phyloP scores from a whole-genome alignment of 2,888 invertebrate species.

The Andrena minutula region DNA sequence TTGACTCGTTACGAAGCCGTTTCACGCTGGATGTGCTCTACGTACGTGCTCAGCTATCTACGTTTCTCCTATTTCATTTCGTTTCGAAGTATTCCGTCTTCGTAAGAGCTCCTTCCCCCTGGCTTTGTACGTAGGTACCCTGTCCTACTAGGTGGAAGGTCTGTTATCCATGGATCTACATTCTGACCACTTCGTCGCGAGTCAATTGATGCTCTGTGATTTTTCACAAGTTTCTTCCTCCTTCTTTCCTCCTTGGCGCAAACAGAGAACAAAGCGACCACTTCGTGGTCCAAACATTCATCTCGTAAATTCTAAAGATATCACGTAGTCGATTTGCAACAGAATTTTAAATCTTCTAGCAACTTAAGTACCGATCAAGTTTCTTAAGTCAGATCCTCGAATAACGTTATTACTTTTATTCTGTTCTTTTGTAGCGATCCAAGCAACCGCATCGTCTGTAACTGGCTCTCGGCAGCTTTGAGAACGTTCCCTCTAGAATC shows the following conservation, averaged over 20 bases:
- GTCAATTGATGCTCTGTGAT: slow-evolving; percentile 24
- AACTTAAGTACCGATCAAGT: not conserved
- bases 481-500: slow-evolving; percentile 29
- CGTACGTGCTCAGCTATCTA: slow-evolving; percentile 59
- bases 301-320: too few species aligned
- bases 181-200: slow-evolving; percentile 36
- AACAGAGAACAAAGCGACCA: not conserved
- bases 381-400: not conserved
- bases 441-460: slow-evolving; percentile 27
- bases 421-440: slow-evolving; percentile 40
- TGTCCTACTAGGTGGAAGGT: not conserved
- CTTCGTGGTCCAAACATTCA: too few species aligned
- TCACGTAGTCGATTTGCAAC: too few species aligned
- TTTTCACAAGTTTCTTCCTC: not conserved
- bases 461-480: slow-evolving; percentile 36
- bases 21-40: slow-evolving; percentile 73
- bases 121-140: not conserved
- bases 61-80: slow-evolving; percentile 50
- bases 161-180: slow-evolving; percentile 18
- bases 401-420: slow-evolving; percentile 7
- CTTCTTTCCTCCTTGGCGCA: not conserved
- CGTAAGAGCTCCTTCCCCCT: not conserved
- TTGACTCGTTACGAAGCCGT: slow-evolving; percentile 83
- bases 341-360: too few species aligned
- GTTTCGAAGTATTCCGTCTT: slow-evolving; percentile 9